Base-by-base conservation (phyloP, 53 echinoderm and acorn worm genomes). In the Temnopleurus reevesii region DNA sequence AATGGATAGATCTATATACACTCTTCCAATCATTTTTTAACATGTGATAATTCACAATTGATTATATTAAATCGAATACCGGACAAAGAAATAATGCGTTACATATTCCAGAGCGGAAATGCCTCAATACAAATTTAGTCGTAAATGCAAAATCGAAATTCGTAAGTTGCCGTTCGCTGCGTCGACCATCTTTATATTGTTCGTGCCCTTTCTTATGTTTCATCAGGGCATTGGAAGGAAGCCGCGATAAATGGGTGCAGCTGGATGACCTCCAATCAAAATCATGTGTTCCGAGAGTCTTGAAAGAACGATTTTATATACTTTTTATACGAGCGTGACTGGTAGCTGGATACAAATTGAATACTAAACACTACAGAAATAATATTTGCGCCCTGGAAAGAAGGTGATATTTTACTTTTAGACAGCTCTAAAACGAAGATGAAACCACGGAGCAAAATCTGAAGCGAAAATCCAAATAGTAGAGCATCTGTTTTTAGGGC, bases 151-250 rank as follows among this genome's bases (percentile, higher is more conserved):
- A 2, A 63, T 71, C 33, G 41, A 71, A 38, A 38, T 38, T 71
- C 71, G 41, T 36, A 8, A 41, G 71, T 41, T 71, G 12, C 8
- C 19, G 41, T 71, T 71, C 71, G 71, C 71, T 71, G 71, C 71
- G 71, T 41, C 71, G 41, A 36, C 9, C 36, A 6, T 24, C 10
- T 71, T 71, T 41, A 2, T 8, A 41, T 38, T 71, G 38, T 12
- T 33, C 18, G 33, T 71, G 71, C 71, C 71, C 71, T 71, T 71
- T 71, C 41, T 41, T 71, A 71, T 71, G 71, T 71, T 71, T 71
- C 71, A 23, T 38, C 71, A 49, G 23, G 71, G 71, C 23, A 71
- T 71, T 71, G 38, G 18, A 36, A 71, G 71, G 71, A 71, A 71
- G 71, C 71, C 36, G 38, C 71, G 38, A 36, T 71, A 38, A 71